phyloP scores from a whole-genome alignment of 2,113 vertebrate genomes.

The Centropus bengalensis region DNA sequence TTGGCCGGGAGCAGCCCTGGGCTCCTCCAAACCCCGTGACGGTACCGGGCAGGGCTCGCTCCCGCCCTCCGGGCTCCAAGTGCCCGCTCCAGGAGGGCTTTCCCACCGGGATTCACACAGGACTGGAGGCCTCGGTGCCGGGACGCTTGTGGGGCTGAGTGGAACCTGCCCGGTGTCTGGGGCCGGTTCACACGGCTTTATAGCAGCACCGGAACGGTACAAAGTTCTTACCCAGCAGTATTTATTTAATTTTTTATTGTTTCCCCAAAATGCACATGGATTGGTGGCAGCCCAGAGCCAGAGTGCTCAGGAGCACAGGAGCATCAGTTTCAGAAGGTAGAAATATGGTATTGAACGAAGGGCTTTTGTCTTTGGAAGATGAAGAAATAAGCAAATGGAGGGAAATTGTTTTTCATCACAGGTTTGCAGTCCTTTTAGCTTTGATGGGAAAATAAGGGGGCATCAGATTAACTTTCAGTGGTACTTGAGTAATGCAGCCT shows the following conservation, averaged over 20 bases:
- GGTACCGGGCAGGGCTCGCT: too few species aligned
- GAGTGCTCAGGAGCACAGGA: neutral
- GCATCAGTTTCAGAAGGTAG: neutral
- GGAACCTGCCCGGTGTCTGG: neutral
- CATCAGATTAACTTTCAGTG: neutral
- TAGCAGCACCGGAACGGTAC: neutral
- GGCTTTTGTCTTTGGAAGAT: neutral
- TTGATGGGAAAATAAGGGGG: neutral
- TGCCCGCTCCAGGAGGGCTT: neutral
- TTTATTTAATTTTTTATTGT: neutral
- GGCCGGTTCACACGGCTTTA: neutral
- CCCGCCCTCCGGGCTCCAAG: too few species aligned
- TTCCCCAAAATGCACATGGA: neutral
- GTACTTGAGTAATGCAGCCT: neutral
- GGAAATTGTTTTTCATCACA: neutral
- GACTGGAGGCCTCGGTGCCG: accelerated
- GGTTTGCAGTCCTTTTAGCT: neutral
- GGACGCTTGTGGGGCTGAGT: neutral
- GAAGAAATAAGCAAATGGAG: neutral
- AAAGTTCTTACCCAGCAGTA: neutral
- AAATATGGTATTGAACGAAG: neutral
- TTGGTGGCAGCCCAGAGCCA: neutral
- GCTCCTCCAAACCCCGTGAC: too few species aligned
- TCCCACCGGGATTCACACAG: neutral
- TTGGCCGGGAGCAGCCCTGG: too few species aligned